Percentiles rank a stretch among this genome's conserved stretches.
These are phyloP conservation scores for Epizoanthus scotinus DNA, from an alignment of 92 coral and sea anemone genomes.

Conservation along the genomic window DNA sequence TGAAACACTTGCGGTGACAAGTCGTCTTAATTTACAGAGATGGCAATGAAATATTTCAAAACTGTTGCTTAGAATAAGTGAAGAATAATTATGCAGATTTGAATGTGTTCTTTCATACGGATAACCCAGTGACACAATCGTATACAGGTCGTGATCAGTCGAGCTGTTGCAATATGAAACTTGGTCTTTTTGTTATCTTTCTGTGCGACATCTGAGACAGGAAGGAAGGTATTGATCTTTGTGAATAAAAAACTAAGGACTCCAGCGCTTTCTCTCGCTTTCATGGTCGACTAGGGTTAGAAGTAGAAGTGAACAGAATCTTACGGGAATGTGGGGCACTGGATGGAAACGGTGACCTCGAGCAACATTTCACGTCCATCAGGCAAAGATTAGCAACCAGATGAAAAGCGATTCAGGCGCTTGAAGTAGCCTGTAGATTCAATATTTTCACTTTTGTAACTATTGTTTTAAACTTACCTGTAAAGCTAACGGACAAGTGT, in stretches of 20 bases:
- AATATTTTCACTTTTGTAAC: slow-evolving; percentile 8
- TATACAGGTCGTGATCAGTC: slow-evolving; percentile 19
- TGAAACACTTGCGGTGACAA: slow-evolving; percentile 1
- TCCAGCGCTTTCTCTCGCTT: background rate
- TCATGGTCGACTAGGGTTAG: background rate
- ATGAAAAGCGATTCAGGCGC: background rate
- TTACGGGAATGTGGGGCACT: slow-evolving; percentile 39
- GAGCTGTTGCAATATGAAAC: slow-evolving; percentile 6
- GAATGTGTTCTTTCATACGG: background rate
- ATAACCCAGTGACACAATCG: slow-evolving; percentile 20
- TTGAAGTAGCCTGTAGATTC: background rate
- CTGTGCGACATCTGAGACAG: background rate
- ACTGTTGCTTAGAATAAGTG: background rate
- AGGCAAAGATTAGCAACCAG: background rate
- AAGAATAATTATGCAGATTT: background rate
- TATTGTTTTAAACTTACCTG: slow-evolving; percentile 25
- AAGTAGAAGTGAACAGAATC: background rate
- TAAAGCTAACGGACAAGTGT: slow-evolving; percentile 27
- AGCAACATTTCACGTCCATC: background rate
- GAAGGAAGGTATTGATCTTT: background rate
- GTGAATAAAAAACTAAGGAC: background rate
- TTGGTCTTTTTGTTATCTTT: background rate
- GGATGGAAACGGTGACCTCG: background rate
- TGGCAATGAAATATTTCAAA: background rate
- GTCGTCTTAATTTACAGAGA: slow-evolving; percentile 4